Conservation (phyloP, 23 tunicate species). For the Aplidium turbinatum region DNA sequence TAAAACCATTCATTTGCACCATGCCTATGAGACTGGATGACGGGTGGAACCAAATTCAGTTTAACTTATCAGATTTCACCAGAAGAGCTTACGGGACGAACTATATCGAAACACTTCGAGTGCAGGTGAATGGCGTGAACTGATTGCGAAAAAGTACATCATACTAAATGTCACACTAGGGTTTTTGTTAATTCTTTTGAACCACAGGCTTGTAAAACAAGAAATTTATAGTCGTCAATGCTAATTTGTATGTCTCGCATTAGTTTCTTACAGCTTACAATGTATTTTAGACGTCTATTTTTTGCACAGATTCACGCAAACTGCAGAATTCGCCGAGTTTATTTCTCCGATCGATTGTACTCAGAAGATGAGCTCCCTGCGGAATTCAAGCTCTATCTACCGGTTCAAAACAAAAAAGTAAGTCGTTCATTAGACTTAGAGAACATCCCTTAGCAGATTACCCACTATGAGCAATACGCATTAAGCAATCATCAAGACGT, state of each 20-base stretch:
- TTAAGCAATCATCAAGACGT: too few species aligned
- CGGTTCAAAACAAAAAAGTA: slow-evolving; percentile 96
- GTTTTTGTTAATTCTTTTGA: too few species aligned
- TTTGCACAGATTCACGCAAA: slow-evolving; percentile 97
- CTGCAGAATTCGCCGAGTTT: slow-evolving; percentile 98
- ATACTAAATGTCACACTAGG: neutral
- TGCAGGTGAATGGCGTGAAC: too few species aligned
- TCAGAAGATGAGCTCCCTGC: slow-evolving; percentile 99
- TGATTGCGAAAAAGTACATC: too few species aligned
- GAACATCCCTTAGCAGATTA: too few species aligned
- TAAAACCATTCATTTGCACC: slow-evolving; percentile 99
- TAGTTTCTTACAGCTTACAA: too few species aligned
- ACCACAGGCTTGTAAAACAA: too few species aligned
- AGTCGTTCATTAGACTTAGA: too few species aligned
- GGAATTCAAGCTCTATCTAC: slow-evolving; percentile 98
- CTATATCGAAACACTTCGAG: slow-evolving; percentile 99
- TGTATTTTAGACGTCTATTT: too few species aligned
- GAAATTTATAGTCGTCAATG: too few species aligned
- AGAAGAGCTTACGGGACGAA: slow-evolving; percentile 99
- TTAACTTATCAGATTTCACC: slow-evolving; percentile 98
- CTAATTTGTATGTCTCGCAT: too few species aligned
- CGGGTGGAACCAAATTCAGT: slow-evolving; percentile 99
- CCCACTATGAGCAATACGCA: too few species aligned
- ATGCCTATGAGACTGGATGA: slow-evolving; percentile 99
- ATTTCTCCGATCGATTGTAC: slow-evolving; percentile 97